These are phyloP conservation scores for Athrips mouffetella DNA, from an alignment of 2,888 invertebrate species.

Conservation along the genomic window DNA sequence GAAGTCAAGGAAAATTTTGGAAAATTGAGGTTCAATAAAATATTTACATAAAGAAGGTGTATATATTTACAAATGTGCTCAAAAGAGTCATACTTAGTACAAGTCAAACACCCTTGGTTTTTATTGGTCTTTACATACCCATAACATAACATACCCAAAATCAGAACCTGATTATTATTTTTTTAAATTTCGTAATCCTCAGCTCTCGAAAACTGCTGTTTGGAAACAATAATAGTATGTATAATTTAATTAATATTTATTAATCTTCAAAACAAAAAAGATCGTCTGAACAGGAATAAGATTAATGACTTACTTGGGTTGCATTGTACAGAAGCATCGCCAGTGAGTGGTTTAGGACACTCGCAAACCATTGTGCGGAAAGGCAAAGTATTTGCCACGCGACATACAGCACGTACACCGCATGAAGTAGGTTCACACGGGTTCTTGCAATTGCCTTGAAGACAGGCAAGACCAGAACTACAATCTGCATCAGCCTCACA, in stretches of 20 bases:
- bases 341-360: conserved; percentile 88
- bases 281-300: neutral
- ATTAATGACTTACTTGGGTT: conserved; percentile 82
- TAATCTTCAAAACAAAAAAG: neutral
- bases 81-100: neutral
- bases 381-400: conserved; percentile 91
- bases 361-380: conserved; percentile 92
- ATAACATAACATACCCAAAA: too few species aligned
- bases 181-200: neutral
- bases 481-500: conserved; percentile 91
- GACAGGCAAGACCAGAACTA: conserved; percentile 90
- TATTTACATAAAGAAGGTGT: conserved; percentile 10
- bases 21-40: neutral
- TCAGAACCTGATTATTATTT: neutral
- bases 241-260: neutral
- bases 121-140: neutral
- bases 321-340: conserved; percentile 92
- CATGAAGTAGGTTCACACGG: conserved; percentile 90
- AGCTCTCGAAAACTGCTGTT: conserved; percentile 7
- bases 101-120: neutral
- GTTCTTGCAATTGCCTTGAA: conserved; percentile 87
- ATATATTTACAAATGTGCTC: conserved; percentile 16
- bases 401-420: conserved; percentile 88
- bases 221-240: conserved; percentile 12
- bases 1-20: neutral